Evolutionary conservation across 1,140 invertebrate genomes (phyloP).

Genomic region (Cardiocondyla obscurior): DNA sequence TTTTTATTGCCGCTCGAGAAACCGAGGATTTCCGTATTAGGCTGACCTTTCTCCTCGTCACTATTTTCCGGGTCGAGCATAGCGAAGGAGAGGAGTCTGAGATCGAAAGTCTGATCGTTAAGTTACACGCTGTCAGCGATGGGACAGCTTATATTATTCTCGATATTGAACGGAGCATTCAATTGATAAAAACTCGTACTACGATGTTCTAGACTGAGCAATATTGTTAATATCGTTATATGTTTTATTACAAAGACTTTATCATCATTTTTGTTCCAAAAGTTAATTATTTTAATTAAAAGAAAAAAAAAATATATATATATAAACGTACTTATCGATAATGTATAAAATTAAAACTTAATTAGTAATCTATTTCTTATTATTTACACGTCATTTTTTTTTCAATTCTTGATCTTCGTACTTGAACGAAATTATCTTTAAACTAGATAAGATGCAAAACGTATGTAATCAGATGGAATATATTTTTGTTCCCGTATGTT

Average conservation of each 20-base stretch:
- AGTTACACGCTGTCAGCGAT: not conserved
- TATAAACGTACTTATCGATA: too few species aligned
- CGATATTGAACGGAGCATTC: not conserved
- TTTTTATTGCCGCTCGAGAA: constrained; percentile 72
- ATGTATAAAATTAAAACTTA: too few species aligned
- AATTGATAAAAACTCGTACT: constrained; percentile 26
- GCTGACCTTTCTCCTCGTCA: constrained; percentile 78
- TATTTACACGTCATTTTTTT: not conserved
- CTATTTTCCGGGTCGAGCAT: constrained; percentile 6
- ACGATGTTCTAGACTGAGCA: not conserved
- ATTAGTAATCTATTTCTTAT: not conserved
- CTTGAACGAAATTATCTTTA: not conserved
- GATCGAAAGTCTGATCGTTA: constrained; percentile 14
- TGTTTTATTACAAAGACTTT: not conserved
- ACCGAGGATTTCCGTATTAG: constrained; percentile 73
- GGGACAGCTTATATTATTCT: constrained; percentile 3
- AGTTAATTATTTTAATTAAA: too few species aligned
- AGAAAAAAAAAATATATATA: too few species aligned
- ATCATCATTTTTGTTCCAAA: too few species aligned
- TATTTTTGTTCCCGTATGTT: constrained; percentile 24
- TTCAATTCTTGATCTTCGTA: not conserved
- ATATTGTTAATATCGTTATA: not conserved
- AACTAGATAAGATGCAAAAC: not conserved
- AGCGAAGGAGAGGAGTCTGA: not conserved
- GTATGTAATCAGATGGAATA: not conserved